These are phyloP conservation scores for Rhynchotus rufescens DNA, from an alignment of 2,797 vertebrate species.

Conservation along the genomic window DNA sequence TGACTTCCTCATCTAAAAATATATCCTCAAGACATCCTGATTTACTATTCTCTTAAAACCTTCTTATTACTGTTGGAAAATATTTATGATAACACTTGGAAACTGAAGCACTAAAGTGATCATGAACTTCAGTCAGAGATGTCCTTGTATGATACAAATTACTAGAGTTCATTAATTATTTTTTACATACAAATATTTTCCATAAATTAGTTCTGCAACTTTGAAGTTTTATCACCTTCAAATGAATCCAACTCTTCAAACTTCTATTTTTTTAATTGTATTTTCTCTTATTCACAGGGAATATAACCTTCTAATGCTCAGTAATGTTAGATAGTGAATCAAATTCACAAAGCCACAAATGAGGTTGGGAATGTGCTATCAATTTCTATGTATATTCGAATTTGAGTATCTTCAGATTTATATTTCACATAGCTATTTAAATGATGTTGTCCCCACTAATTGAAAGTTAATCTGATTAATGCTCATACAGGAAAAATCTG, in stretches of 20 bases:
- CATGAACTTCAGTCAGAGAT: background rate
- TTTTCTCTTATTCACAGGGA: background rate
- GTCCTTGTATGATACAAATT: background rate
- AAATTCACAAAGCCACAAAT: background rate
- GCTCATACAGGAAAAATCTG: background rate
- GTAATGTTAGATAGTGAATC: background rate
- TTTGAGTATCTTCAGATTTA: background rate
- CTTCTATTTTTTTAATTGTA: background rate
- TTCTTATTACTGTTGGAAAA: background rate
- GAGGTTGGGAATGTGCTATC: background rate
- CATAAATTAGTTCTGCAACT: background rate
- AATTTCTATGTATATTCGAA: background rate
- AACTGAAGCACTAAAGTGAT: background rate
- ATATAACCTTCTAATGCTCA: background rate
- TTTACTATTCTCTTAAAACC: background rate
- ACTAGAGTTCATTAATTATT: background rate
- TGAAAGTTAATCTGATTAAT: background rate
- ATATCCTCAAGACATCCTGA: background rate
- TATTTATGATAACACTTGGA: background rate
- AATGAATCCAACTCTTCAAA: background rate
- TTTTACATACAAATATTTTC: background rate
- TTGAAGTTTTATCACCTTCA: background rate
- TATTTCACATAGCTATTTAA: background rate
- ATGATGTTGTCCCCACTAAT: background rate
- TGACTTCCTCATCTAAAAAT: background rate